Evolutionary conservation across 2,113 vertebrate species (phyloP).

Genomic region (Petromus typicus): DNA sequence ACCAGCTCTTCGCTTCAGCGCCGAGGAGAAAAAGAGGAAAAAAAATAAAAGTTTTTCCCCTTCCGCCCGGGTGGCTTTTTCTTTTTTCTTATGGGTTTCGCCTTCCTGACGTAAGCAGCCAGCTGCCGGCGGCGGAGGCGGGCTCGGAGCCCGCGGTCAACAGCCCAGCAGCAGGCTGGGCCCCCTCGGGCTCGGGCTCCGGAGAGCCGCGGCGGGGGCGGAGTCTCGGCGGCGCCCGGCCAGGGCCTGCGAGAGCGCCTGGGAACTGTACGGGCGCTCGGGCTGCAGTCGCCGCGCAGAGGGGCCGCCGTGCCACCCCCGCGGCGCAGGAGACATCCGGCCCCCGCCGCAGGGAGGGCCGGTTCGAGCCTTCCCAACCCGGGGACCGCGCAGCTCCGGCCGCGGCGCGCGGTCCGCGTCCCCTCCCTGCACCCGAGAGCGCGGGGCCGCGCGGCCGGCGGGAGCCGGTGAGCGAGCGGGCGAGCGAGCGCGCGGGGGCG

Average conservation of each 20-base stretch:
- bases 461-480: neutral
- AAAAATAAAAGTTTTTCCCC: conserved; percentile 76
- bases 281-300: neutral
- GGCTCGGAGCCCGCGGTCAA: neutral
- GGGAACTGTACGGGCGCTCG: rapidly evolving
- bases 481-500: conserved; percentile 52
- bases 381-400: conserved; percentile 36
- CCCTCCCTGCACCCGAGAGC: neutral
- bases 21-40: neutral
- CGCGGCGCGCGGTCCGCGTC: neutral
- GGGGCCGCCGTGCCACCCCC: neutral
- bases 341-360: neutral
- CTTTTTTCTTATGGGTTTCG: conserved; percentile 68
- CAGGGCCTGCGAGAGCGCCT: neutral
- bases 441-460: conserved; percentile 42
- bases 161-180: neutral
- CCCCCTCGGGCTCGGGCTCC: neutral
- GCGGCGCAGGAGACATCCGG: neutral
- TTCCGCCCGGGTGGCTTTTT: conserved; percentile 71
- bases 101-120: conserved; percentile 77
- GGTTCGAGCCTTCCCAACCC: neutral
- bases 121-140: conserved; percentile 58
- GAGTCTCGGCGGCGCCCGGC: neutral
- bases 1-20: conserved; percentile 45
- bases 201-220: neutral